Base-by-base conservation (phyloP, 2,113 vertebrate species). In the Rhabdornis inornatus region DNA sequence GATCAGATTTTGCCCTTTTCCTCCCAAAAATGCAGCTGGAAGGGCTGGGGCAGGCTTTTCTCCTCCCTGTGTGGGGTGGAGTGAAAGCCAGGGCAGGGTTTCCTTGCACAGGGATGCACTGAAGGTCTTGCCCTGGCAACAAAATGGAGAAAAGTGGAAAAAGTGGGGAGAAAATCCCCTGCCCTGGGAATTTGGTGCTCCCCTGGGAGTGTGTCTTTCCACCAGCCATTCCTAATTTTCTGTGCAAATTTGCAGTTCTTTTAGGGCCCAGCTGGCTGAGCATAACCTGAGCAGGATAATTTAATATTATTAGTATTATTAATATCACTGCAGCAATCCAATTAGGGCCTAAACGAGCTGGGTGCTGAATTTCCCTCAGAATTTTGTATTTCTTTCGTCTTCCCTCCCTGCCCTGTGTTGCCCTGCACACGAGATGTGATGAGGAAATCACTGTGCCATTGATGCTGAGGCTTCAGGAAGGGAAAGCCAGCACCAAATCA, bases 121-220 rank as follows among this genome's bases (percentile, higher is more conserved):
- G 31, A 11, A 4, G 1, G 6, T 6, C 4, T 35, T 7, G 0
- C 15, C 28, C 40, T 31, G 15, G 11, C 10, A 0, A 40, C 12
- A 40, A 40, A 40, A 40, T 40, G 40, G 40, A 42, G 15, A 42
- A 42, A 40, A 40, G 14, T 40, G 14, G 40, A 15, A 40, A 42
- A 42, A 42, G 0, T 17, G 75, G 65, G 47, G 22, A 40, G n/a
- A 23, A 19, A 39, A 66, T 15, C 14, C 52, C 16, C 86, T 31
- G 63, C 8, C 1, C 31, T 18, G 59, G 61, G 6, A 72, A 22
- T 44, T 16, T 33, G 5, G 4, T 20, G 27, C 40, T 18, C 9
- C 30, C 9, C 63, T 28, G 40, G 21, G 18, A 47, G 6, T 1
- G 3, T 8, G 13, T 6, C 37, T 16, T 19, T 13, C 78, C 85